phyloP scores from a whole-genome alignment of 2,797 vertebrate species.

The Anabacerthia variegaticeps region DNA sequence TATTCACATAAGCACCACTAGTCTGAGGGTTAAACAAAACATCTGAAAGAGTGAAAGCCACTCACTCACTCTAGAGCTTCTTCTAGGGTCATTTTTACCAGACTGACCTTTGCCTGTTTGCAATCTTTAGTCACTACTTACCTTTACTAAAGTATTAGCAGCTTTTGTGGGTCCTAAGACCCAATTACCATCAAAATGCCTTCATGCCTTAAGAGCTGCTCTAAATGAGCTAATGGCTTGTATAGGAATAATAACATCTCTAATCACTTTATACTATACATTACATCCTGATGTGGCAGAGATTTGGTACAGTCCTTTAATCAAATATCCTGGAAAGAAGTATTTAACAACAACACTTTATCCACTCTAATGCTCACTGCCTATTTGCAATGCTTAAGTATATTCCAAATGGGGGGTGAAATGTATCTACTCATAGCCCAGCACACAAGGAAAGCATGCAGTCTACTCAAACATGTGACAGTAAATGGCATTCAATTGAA shows the following conservation, averaged over 20 bases:
- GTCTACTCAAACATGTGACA: slow-evolving; percentile 42
- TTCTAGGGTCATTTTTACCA: background rate
- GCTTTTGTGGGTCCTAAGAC: slow-evolving; percentile 33
- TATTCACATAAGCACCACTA: slow-evolving; percentile 18
- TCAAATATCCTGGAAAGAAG: slow-evolving; percentile 31
- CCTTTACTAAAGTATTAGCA: slow-evolving; percentile 24
- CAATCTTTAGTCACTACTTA: background rate
- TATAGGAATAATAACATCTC: slow-evolving; percentile 19
- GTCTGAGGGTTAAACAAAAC: background rate
- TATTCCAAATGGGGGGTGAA: slow-evolving; percentile 32
- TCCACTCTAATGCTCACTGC: slow-evolving; percentile 49
- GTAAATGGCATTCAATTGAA: slow-evolving; percentile 38
- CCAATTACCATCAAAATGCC: slow-evolving; percentile 18
- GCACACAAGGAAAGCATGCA: slow-evolving; percentile 60
- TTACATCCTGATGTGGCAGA: slow-evolving; percentile 17
- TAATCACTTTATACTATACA: background rate
- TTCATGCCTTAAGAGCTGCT: slow-evolving; percentile 27
- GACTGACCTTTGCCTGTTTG: background rate
- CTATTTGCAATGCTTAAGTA: slow-evolving; percentile 32
- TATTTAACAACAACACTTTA: slow-evolving; percentile 37
- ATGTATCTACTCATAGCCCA: slow-evolving; percentile 40
- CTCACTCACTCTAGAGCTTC: background rate
- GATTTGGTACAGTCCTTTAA: slow-evolving; percentile 57
- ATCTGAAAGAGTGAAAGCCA: background rate
- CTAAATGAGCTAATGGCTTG: slow-evolving; percentile 58